A percentile compares a stretch with the other conserved stretches of the same genome.
These are phyloP conservation scores for Apogon talboti DNA, from an alignment of 2,797 vertebrate genomes.

Conservation along the genomic window DNA sequence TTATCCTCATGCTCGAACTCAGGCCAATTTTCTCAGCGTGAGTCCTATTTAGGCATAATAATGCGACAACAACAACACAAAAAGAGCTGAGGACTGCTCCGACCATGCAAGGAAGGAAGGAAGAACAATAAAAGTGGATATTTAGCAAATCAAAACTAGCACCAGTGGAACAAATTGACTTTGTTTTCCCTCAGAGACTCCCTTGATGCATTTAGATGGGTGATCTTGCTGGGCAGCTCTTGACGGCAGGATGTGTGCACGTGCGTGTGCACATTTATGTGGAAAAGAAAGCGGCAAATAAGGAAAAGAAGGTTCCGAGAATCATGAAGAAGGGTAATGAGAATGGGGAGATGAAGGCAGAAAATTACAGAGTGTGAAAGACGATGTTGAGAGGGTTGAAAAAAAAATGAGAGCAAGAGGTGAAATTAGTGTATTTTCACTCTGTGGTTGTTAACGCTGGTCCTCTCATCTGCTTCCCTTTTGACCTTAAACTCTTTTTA, in stretches of 20 bases:
- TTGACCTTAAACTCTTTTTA: constrained; percentile 68
- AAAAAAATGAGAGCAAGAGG: constrained; percentile 41
- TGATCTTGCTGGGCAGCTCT: constrained; percentile 3
- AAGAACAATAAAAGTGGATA: constrained; percentile 41
- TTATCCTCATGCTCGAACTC: constrained; percentile 69
- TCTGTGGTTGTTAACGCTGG: constrained; percentile 25
- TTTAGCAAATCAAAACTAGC: constrained; percentile 53
- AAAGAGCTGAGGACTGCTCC: constrained; percentile 25
- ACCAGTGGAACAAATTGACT: constrained; percentile 25
- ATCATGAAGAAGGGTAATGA: constrained; percentile 37
- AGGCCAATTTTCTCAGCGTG: constrained; percentile 75
- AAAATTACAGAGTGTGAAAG: constrained; percentile 39
- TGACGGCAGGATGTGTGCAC: not conserved
- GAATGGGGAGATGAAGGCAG: constrained; percentile 30
- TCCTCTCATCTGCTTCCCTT: constrained; percentile 39
- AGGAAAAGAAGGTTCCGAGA: constrained; percentile 17
- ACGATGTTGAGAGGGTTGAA: constrained; percentile 12
- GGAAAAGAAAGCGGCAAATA: constrained; percentile 33
- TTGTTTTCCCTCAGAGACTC: constrained; percentile 18
- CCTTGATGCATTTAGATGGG: constrained; percentile 31
- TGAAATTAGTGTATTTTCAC: constrained; percentile 53
- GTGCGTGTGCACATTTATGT: constrained; percentile 20
- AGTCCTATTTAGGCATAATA: constrained; percentile 66
- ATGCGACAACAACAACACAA: constrained; percentile 65
- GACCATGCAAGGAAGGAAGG: constrained; percentile 13